Evolutionary conservation across 2,888 invertebrate genomes (phyloP), one percentile per base, ranked within the genome.

Genomic region (Drosophila prostipennis): DNA sequence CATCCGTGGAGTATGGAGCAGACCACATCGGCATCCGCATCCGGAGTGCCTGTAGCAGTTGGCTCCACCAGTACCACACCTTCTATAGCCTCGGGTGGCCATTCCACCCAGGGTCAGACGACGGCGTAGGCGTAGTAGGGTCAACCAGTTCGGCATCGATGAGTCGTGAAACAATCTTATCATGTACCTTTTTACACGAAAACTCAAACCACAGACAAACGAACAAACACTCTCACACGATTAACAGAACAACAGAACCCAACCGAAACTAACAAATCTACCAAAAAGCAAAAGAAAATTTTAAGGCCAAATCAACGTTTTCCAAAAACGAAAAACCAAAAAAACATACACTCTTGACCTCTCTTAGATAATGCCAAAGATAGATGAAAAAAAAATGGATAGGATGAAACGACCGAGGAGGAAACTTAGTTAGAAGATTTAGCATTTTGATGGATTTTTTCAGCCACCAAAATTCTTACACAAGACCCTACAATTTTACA

Each of bases 231-330:
- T 61, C 56, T 69, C 52, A 45, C 42, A 67, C 58, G 48, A 57
- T 64, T 29, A 7, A 29, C 26, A 26, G 26, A 76, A 60, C 48
- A 64, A 48, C 43, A 71, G 51, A 76, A 74, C 83, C 83, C 79
- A 84, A 84, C 78, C 84, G 79, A 80, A 78, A 65, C 74, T 77
- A 83, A 78, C 73, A 82, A 74, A 68, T 72, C 72, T 70, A 79
- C 77, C 72, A 79, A 77, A 61, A 60, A 6, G n/a, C 72, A 79
- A 77, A 61, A 60, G 23, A 53, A 65, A 68, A 39, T 68, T 68
- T 56, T 73, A 72, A 58, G 72, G 86, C 80, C 83, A 84, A 84
- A 81, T 84, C 75, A 77, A 82, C 76, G 85, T 87, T 85, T 85
- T 85, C 82, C 80, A 80, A 82, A 81, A 80, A 81, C 79, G 77